Percentiles rank a stretch among this genome's conserved stretches.
Conservation (phyloP, 2,888 invertebrate genomes). For the Hedychridium roseum region DNA sequence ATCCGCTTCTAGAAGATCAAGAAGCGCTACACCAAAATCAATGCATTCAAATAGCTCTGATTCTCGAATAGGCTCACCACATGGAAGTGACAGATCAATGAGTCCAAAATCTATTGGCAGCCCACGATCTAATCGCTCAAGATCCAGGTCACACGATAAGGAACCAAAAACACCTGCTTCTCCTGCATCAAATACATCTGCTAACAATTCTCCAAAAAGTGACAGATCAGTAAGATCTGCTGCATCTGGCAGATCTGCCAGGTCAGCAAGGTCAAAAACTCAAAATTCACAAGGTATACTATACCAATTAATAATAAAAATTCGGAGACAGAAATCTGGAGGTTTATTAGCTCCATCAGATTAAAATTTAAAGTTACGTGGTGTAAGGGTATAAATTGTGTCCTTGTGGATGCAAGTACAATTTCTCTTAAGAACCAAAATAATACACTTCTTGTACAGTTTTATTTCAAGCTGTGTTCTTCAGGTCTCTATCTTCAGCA, state of each 20-base stretch:
- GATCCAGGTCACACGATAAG: constrained; percentile 55
- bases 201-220: constrained; percentile 48
- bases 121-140: constrained; percentile 37
- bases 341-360: no score
- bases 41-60: constrained; percentile 52
- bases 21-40: constrained; percentile 50
- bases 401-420: no score
- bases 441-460: no score
- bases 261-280: constrained; percentile 33
- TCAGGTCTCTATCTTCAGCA: no score
- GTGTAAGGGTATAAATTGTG: no score
- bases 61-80: constrained; percentile 46
- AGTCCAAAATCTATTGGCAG: constrained; percentile 50
- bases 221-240: constrained; percentile 50
- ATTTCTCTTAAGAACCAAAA: no score
- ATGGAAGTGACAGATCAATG: constrained; percentile 45
- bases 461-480: no score
- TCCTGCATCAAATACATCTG: constrained; percentile 42
- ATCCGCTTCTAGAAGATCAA: constrained; percentile 46
- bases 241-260: constrained; percentile 33
- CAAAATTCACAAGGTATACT: constrained; percentile 13
- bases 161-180: constrained; percentile 55
- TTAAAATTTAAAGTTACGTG: no score
- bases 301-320: constrained; percentile 28
- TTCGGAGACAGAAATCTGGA: constrained; percentile 6